Base-by-base conservation (phyloP, 1,140 invertebrate genomes). In the Procambarus clarkii region DNA sequence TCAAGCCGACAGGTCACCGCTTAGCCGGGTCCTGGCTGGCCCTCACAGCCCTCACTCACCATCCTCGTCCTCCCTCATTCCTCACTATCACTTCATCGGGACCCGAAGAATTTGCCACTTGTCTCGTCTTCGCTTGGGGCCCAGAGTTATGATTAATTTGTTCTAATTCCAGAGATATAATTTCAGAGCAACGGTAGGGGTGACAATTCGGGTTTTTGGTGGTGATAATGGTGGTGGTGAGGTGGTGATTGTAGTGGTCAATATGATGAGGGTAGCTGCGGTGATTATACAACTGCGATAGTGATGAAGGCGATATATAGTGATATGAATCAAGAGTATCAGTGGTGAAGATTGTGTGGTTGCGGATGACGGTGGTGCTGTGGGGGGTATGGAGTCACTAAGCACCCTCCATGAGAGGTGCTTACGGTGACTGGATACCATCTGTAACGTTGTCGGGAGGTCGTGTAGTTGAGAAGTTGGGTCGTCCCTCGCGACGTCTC, bases 1-100 rank as follows among this genome's bases (percentile, higher is more conserved):
- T 82, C 69, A n/a, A 77, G 82, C 81, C 84, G 88, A 90, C 88
- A 84, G 88, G 69, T 60, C 64, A n/a, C 69, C 88, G 88, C 88
- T 84, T 90, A 84, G 80, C 74, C 76, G 24, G 60, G 79, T 50
- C 24, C 50, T 54, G 50, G 50, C 18, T 18, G 1, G 69, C 3
- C 71, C 71, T 34, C 46, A 7, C n/a, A 2, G 21, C 45, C 78
- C 24, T 44, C 58, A 45, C 50, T n/a, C 76, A n/a, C 60, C 50
- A 60, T n/a, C 69, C 48, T 64, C 54, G 2, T 60, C 86, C 34
- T 46, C 24, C 34, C 21, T 69, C 24, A 86, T 58, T 24, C 54
- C 46, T 87, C 13, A 87, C 85, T 60, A 58, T 87, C 85, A 87
- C 74, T 79, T 74, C 34, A 79, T 50, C 46, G 2, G 5, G 9